Evolutionary conservation across 2,113 vertebrate species (phyloP).

Genomic region (Microcebus jonahi): DNA sequence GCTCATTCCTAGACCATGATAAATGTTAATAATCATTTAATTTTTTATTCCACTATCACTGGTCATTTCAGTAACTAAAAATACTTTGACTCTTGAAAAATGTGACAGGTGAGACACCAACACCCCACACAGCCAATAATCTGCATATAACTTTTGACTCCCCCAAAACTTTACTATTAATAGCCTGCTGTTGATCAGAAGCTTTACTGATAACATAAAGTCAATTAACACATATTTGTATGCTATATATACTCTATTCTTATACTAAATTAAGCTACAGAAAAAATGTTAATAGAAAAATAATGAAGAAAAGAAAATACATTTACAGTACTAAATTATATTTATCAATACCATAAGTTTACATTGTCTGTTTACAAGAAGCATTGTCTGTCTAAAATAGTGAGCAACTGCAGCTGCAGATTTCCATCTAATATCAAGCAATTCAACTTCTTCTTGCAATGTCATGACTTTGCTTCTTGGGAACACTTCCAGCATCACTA

Average conservation of each 20-base stretch:
- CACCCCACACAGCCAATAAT: not conserved
- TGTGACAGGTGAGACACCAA: fast-evolving
- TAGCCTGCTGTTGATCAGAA: not conserved
- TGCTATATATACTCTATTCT: not conserved
- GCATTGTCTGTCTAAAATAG: not conserved
- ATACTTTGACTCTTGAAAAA: not conserved
- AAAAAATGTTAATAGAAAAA: not conserved
- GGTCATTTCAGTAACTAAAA: not conserved
- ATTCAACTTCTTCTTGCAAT: not conserved
- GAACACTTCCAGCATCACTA: not conserved
- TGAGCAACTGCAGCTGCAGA: fast-evolving
- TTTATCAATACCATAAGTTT: not conserved
- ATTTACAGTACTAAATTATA: not conserved
- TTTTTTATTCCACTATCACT: not conserved
- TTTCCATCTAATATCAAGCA: not conserved
- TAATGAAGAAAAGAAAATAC: not conserved
- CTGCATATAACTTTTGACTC: not conserved
- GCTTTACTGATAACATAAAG: not conserved
- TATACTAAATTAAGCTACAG: not conserved
- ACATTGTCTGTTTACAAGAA: not conserved
- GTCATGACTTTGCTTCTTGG: not conserved
- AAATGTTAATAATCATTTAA: not conserved
- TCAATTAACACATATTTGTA: not conserved
- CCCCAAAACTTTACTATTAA: not conserved
- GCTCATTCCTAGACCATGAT: not conserved